Evolutionary conservation across 2,888 invertebrate genomes (phyloP).

Genomic region (Barypeithes pellucidus): DNA sequence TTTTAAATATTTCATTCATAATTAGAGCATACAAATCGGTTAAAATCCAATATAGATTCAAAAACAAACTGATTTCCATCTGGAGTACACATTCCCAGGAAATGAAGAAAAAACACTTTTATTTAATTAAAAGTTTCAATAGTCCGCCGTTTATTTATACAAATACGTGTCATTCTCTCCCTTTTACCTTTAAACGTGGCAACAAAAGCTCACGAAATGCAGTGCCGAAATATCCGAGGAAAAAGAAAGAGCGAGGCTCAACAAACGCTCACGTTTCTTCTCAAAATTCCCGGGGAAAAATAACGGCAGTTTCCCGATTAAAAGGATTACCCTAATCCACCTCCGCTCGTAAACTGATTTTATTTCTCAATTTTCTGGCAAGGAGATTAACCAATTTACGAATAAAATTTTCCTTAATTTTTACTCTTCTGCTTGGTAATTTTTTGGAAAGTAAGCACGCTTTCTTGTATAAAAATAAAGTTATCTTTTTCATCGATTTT

Average conservation of each 20-base stretch:
- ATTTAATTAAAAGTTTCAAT: not conserved
- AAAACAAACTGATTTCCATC: no score
- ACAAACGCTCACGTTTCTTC: conserved; percentile 41
- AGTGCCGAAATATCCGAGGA: conserved; percentile 8
- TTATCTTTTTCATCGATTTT: no score
- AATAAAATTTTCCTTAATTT: conserved; percentile 46
- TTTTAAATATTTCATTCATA: no score
- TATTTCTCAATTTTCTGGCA: conserved; percentile 47
- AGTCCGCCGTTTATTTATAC: not conserved
- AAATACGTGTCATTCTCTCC: not conserved
- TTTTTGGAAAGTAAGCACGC: conserved; percentile 3
- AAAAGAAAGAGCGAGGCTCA: conserved; percentile 29
- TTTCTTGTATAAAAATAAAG: not conserved
- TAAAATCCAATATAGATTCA: no score
- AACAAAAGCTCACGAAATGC: conserved; percentile 27
- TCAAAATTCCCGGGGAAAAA: conserved; percentile 24
- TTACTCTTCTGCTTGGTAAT: conserved; percentile 23
- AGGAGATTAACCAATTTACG: conserved; percentile 45
- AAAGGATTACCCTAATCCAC: conserved; percentile 51
- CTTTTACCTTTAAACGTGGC: not conserved
- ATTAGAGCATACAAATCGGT: no score
- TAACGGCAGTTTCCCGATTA: conserved; percentile 40
- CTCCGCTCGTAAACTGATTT: conserved; percentile 51
- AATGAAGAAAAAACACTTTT: no score
- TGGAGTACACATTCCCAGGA: no score